Base-by-base conservation (phyloP, 2,113 vertebrate genomes). In the Hepsetus odoe region DNA sequence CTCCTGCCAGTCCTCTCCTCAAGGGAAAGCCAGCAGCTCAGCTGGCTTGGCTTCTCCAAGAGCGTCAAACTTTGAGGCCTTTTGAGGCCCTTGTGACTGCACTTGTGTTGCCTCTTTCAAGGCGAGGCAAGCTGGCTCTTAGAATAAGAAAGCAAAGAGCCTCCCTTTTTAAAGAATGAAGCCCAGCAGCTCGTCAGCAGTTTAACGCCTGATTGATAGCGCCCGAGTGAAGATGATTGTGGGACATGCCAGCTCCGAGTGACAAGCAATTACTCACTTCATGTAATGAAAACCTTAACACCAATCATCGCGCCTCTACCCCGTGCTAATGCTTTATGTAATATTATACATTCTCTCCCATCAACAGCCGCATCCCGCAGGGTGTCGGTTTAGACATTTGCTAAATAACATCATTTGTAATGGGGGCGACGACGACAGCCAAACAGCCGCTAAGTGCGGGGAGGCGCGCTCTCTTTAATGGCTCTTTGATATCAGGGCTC, bases 361-460 rank as follows among this genome's bases (percentile, higher is more conserved):
- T 86, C 88, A 87, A 87, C 80, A 83, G 81, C 84, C 71, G 83
- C 84, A 81, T 90, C 92, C 91, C 89, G 75, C 76, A 90, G 51
- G 90, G 93, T 90, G 89, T 88, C 69, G 78, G 81, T 72, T 88
- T 87, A 92, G 91, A 92, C 92, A 80, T 89, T 90, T 91, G 85
- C 91, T 92, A 92, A 93, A 94, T 93, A 93, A 93, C 90, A 90
- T 91, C 82, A 92, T 94, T 91, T 93, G 92, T 92, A 92, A 92
- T 87, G 87, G 89, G n/a, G 90, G 87, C 87, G 86, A 86, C 88
- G 84, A 87, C 88, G 87, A 86, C 46, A 90, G 89, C 88, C 83
- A 85, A 82, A 80, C 79, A 81, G 86, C 87, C 46, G 79, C 80
- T 83, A 64, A 67, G 51, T 26, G 69, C 26, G 58, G 67, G 22